Percentiles rank a stretch among this genome's conserved stretches.
Conservation (phyloP, 2,888 invertebrate genomes). For the Hymenopus coronatus region DNA sequence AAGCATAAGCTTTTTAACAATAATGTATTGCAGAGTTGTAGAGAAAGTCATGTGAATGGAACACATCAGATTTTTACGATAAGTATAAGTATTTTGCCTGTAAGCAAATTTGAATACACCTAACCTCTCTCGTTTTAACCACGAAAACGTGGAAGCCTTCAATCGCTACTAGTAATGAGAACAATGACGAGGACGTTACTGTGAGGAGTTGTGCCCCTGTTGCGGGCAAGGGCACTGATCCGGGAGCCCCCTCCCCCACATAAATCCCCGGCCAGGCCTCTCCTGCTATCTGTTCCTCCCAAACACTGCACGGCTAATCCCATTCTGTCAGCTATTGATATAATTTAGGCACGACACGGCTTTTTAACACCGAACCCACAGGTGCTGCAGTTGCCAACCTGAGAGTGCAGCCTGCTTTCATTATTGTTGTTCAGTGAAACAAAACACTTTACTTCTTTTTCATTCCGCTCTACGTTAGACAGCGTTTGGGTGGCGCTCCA, state of each 20-base stretch:
- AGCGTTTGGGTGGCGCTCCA: neutral
- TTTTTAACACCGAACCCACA: conserved; percentile 9
- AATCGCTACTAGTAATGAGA: too few relatives aligned
- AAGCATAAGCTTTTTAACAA: too few relatives aligned
- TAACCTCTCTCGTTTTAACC: too few relatives aligned
- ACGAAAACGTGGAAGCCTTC: too few relatives aligned
- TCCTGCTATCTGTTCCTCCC: conserved; percentile 14
- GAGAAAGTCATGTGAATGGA: too few relatives aligned
- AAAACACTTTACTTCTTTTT: neutral
- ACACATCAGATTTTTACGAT: too few relatives aligned
- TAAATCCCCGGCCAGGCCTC: conserved; percentile 15
- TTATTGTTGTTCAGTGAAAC: neutral
- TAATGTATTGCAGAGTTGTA: too few relatives aligned
- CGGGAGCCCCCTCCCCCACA: neutral
- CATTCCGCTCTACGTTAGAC: neutral
- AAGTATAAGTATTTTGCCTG: too few relatives aligned
- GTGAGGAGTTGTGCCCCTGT: neutral
- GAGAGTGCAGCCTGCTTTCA: neutral
- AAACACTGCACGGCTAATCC: conserved; percentile 17
- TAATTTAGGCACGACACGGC: conserved; percentile 16
- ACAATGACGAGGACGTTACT: too few relatives aligned
- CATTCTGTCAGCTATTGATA: conserved; percentile 18
- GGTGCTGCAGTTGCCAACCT: neutral
- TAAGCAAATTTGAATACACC: too few relatives aligned
- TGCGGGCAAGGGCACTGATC: neutral